These are phyloP conservation scores for Hypena proboscidalis DNA, from an alignment of 2,888 invertebrate species.

Conservation along the genomic window DNA sequence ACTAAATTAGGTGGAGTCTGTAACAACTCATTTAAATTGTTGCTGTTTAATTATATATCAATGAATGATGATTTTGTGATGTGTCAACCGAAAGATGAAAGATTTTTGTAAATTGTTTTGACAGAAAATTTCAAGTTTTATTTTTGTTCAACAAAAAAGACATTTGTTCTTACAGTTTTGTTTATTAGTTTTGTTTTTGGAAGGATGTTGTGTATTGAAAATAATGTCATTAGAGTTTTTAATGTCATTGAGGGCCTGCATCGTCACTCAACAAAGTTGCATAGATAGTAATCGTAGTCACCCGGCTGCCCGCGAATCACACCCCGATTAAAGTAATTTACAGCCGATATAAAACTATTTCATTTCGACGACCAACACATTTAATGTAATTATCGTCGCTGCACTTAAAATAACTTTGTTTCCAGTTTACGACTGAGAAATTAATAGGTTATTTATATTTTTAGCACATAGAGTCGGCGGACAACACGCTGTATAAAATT, in stretches of 20 bases:
- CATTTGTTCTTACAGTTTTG: constrained; percentile 13
- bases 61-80: too few relatives aligned
- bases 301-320: constrained; percentile 28
- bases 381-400: constrained; percentile 68
- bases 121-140: constrained; percentile 8
- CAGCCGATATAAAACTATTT: constrained; percentile 71
- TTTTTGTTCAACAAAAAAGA: too few relatives aligned
- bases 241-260: constrained; percentile 15
- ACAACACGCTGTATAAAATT: constrained; percentile 4
- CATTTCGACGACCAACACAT: constrained; percentile 65
- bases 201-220: constrained; percentile 7
- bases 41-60: too few relatives aligned
- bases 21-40: too few relatives aligned
- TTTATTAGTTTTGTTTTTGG: constrained; percentile 6
- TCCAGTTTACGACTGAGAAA: constrained; percentile 51
- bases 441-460: constrained; percentile 37
- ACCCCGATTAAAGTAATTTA: constrained; percentile 70
- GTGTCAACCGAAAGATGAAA: neutral
- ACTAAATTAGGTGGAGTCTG: too few relatives aligned
- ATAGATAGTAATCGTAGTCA: constrained; percentile 17
- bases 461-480: constrained; percentile 16
- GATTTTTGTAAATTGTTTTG: too few relatives aligned
- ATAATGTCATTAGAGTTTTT: constrained; percentile 30
- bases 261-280: constrained; percentile 30
- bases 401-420: constrained; percentile 71